Base-by-base conservation (phyloP, 1,140 invertebrate genomes). In the Brachionus calyciflorus region DNA sequence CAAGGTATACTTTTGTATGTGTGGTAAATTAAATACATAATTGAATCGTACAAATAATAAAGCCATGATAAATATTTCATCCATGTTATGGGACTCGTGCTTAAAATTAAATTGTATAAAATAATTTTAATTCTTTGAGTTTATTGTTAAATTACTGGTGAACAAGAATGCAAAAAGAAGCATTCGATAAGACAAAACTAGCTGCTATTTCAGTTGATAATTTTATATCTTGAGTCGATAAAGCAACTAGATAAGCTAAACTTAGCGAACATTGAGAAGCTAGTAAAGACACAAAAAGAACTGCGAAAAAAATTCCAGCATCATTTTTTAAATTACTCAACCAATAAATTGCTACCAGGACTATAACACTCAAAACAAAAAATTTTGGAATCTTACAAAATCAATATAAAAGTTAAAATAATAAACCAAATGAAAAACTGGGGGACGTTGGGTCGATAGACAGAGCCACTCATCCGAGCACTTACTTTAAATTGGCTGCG, bases 271-370 rank as follows among this genome's bases (percentile, higher is more conserved):
- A 12, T 30, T 51, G 21, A 30, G 17, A 33, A 3, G n/a, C 10
- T 19, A 75, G 28, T 10, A 51, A 37, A 28, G 7, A 30, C 6
- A 24, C 3, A 30, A 51, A 51, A 7, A 53, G 10, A 33, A 75
- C 19, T 6, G 19, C 28, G 12, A 75, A 75, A 51, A 53, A 75
- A 1, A 75, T 82, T 0, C 89, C 82, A 0, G 88, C 87, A 0
- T 90, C 87, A 55, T 53, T 26, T 30, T 46, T 85, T 81, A 93
- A 84, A 77, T 91, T 91, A 10, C 90, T 88, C 40, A 93, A 84
- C 88, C 89, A 95, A 85, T 98, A 98, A 4, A 90, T 88, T 55
- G 97, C 90, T 3, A 89, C 28, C n/a, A 44, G 5, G 14, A 75
- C 7, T 24, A 57, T 75, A 12, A 75, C 12, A 14, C 46, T 28